Evolutionary conservation across 2,797 vertebrate genomes (phyloP), one percentile per base, ranked within the genome.

Genomic region (Pogonophryne albipinna): DNA sequence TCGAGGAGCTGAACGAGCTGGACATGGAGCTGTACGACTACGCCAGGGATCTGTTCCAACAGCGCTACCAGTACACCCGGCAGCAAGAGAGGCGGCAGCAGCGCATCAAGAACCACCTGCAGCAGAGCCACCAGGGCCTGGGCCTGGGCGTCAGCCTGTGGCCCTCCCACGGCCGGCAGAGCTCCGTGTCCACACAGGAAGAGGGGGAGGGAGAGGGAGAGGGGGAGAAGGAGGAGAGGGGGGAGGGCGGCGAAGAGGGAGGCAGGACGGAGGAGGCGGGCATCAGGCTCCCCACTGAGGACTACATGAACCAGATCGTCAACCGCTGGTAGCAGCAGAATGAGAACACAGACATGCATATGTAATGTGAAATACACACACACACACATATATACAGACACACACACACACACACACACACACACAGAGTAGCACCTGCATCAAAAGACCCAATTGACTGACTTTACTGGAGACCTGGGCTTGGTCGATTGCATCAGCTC

Each of bases 221-320:
- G 23, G 4, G 62, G 68, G 86, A 85, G 27, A 23, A 23, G 23
- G 23, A 23, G 23, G 23, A 23, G 27, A 27, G 4, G 27, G 94
- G 96, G 87, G 94, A 93, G 75, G 75, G 23, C 23, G 34, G 34
- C 34, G 34, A 96, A 51, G 92, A 92, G 47, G 93, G 90, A 58
- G 89, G 91, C 91, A 83, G 96, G 94, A 83, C 91, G 41, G 85
- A 96, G 0, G 97, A 98, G 71, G 96, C 95, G 52, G 96, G 97
- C 10, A 95, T 92, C 88, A 94, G 97, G 17, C 95, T 96, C 91
- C 97, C 98, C 90, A 99, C 98, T 0, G 98, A 99, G 95, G 98
- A 99, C 96, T 99, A 99, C 95, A 97, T 99, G 96, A 99, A 97
- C 96, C 98, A 99, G 96, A 99, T 99, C 89, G 96, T 99, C 85